Percentiles rank a stretch among this genome's conserved stretches.
phyloP scores from a whole-genome alignment of 2,797 vertebrate species.

The Thalassophryne amazonica region DNA sequence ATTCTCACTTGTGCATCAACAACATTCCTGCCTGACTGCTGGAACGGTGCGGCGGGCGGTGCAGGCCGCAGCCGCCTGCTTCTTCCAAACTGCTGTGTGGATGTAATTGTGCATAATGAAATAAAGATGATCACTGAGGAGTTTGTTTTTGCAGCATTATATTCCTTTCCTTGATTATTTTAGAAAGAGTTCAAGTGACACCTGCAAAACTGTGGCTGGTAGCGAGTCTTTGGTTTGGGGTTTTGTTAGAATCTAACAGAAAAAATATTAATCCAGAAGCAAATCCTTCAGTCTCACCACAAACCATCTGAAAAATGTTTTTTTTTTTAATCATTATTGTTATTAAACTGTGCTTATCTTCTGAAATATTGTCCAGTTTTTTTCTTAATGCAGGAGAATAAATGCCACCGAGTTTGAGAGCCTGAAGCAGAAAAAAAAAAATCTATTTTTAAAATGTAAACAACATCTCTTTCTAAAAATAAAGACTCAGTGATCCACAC shows the following conservation, averaged over 20 bases:
- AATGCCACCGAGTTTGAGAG: constrained; percentile 45
- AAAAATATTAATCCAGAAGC: too few relatives aligned
- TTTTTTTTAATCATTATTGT: too few relatives aligned
- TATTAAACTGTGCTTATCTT: constrained; percentile 44
- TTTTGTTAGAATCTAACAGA: too few relatives aligned
- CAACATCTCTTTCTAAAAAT: constrained; percentile 28
- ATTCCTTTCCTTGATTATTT: neutral
- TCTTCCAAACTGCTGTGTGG: constrained; percentile 45
- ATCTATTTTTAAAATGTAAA: constrained; percentile 27
- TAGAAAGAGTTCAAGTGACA: too few relatives aligned
- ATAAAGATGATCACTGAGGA: constrained; percentile 6
- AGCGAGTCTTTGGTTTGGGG: too few relatives aligned
- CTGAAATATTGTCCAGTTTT: constrained; percentile 22
- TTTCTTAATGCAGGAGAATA: constrained; percentile 24
- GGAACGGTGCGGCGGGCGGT: constrained; percentile 37
- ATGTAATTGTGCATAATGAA: constrained; percentile 13
- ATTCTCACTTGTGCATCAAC: constrained; percentile 66
- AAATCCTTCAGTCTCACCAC: too few relatives aligned
- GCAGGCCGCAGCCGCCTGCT: constrained; percentile 46
- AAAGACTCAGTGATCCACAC: constrained; percentile 17
- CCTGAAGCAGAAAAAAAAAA: constrained; percentile 15
- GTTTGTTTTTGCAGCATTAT: neutral
- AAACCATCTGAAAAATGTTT: too few relatives aligned
- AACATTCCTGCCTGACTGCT: constrained; percentile 75
- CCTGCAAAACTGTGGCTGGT: too few relatives aligned